These are phyloP conservation scores for Holotrichia oblita DNA, from an alignment of 1,140 invertebrate species.

Conservation along the genomic window DNA sequence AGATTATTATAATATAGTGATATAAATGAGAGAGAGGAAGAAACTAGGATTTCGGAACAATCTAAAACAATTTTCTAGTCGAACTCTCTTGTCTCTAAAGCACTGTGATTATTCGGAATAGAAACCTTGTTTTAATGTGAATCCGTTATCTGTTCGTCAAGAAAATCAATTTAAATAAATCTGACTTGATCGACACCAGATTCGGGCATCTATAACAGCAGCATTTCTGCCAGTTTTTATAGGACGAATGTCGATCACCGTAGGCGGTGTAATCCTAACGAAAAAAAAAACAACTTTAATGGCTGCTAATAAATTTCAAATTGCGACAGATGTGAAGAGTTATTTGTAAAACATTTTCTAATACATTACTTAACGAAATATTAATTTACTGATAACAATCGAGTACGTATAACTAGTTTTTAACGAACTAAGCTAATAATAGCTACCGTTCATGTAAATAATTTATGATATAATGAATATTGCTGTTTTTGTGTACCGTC, in stretches of 20 bases:
- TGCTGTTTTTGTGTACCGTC: not conserved
- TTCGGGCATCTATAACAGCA: not conserved
- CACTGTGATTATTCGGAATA: too few species aligned
- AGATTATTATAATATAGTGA: too few species aligned
- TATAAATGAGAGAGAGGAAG: too few species aligned
- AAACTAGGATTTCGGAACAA: too few species aligned
- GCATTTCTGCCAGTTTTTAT: conserved; percentile 8
- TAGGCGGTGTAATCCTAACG: not conserved
- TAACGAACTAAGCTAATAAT: conserved; percentile 1
- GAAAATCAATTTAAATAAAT: conserved; percentile 26
- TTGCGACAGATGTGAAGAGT: conserved; percentile 10
- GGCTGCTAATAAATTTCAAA: conserved; percentile 24
- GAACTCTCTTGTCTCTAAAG: too few species aligned
- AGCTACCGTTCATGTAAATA: conserved; percentile 17
- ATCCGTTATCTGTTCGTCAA: not conserved
- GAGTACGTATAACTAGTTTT: not conserved
- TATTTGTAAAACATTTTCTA: not conserved
- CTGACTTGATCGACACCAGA: not conserved
- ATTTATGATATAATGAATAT: conserved; percentile 14
- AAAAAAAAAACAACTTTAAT: not conserved
- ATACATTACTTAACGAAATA: not conserved
- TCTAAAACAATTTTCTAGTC: too few species aligned
- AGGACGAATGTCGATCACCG: not conserved
- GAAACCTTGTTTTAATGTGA: too few species aligned
- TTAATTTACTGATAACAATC: not conserved